phyloP scores from a whole-genome alignment of 2,797 vertebrate species.

The Coracias cyanogaster region DNA sequence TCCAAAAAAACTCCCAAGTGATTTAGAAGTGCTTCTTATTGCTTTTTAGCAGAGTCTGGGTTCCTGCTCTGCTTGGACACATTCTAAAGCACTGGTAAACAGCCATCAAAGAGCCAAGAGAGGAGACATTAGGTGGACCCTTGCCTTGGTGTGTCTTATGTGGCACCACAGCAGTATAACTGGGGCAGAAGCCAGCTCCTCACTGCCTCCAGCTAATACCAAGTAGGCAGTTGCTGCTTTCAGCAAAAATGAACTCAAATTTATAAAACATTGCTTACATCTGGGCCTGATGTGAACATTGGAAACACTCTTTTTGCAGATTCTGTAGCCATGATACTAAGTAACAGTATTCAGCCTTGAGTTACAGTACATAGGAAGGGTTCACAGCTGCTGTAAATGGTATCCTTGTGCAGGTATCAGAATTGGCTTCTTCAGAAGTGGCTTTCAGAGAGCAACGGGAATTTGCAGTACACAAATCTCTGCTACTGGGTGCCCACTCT shows the following conservation, averaged over 20 bases:
- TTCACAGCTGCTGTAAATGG: background rate
- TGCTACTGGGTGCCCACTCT: background rate
- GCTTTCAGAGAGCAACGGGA: background rate
- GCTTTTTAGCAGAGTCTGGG: fast-evolving
- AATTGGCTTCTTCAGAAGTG: background rate
- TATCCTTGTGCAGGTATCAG: background rate
- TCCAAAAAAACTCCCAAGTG: background rate
- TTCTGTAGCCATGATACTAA: background rate
- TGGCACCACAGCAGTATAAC: fast-evolving
- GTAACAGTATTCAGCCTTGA: background rate
- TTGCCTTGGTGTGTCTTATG: background rate
- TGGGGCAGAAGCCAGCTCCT: background rate
- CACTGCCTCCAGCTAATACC: background rate
- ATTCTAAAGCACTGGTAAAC: background rate
- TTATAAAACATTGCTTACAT: background rate
- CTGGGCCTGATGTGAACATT: background rate
- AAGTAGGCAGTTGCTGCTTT: background rate
- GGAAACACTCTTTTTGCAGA: background rate
- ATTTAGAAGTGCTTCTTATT: background rate
- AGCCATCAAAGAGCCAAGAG: background rate
- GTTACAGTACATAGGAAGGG: background rate
- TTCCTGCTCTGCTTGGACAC: background rate
- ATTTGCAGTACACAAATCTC: background rate
- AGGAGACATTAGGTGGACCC: background rate
- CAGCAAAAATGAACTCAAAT: background rate